phyloP scores from a whole-genome alignment of 2,888 invertebrate genomes.

The Pterostichus niger region DNA sequence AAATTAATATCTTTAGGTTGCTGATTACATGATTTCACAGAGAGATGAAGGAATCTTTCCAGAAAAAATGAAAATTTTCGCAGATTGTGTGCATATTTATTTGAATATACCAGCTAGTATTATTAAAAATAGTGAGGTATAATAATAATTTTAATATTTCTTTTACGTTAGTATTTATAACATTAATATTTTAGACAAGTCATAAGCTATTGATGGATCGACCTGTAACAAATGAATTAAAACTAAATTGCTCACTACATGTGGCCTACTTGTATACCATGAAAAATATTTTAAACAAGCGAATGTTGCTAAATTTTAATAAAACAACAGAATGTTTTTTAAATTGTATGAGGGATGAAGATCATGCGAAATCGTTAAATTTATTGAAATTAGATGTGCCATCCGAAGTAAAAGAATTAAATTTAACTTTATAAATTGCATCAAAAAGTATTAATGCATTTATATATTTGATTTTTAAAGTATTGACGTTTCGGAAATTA shows the following conservation, averaged over 20 bases:
- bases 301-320: slow-evolving; percentile 1
- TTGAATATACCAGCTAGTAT: slow-evolving; percentile 20
- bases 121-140: slow-evolving; percentile 29
- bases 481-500: not conserved
- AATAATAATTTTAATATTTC: not conserved
- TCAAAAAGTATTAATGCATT: no score
- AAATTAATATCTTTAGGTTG: slow-evolving; percentile 31
- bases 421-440: slow-evolving; percentile 1
- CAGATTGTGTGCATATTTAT: slow-evolving; percentile 22
- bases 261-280: slow-evolving; percentile 17
- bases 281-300: slow-evolving; percentile 16
- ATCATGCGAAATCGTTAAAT: not conserved
- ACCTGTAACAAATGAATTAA: slow-evolving; percentile 11
- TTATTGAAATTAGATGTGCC: not conserved
- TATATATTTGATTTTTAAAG: no score
- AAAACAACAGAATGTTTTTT: slow-evolving; percentile 23
- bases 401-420: slow-evolving; percentile 34
- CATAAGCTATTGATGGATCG: slow-evolving; percentile 26
- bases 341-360: slow-evolving; percentile 35
- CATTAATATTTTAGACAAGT: slow-evolving; percentile 32
- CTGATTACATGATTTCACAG: slow-evolving; percentile 29
- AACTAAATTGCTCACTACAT: slow-evolving; percentile 20
- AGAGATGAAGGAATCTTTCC: slow-evolving; percentile 6
- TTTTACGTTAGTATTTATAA: slow-evolving; percentile 6
- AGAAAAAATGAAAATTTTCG: slow-evolving; percentile 5